Evolutionary conservation across 2,113 vertebrate genomes (phyloP).

Genomic region (Pholis gunnellus): DNA sequence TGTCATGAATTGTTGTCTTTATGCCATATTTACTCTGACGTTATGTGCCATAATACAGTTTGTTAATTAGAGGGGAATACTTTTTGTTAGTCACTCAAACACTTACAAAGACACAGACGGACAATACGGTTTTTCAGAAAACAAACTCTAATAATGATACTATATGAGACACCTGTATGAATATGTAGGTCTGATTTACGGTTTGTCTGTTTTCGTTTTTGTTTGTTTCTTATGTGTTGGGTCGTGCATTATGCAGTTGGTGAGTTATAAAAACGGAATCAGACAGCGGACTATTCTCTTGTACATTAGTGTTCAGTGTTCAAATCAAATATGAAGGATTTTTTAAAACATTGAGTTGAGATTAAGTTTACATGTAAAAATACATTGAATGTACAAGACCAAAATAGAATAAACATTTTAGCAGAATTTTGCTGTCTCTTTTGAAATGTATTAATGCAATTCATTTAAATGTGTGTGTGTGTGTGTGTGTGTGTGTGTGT

Average conservation of each 20-base stretch:
- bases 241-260: constrained; percentile 24
- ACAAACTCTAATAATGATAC: constrained; percentile 9
- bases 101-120: constrained; percentile 1
- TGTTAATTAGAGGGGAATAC: not conserved
- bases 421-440: constrained; percentile 43
- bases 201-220: constrained; percentile 33
- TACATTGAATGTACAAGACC: constrained; percentile 41
- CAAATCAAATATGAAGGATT: constrained; percentile 42
- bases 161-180: constrained; percentile 3
- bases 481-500: not conserved
- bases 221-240: constrained; percentile 40
- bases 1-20: constrained; percentile 23
- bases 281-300: constrained; percentile 18
- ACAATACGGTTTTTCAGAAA: constrained; percentile 26
- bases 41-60: constrained; percentile 27
- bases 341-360: constrained; percentile 43
- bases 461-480: not conserved
- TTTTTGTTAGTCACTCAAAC: constrained; percentile 17
- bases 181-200: constrained; percentile 41
- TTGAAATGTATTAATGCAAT: constrained; percentile 17
- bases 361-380: constrained; percentile 66
- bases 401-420: constrained; percentile 77
- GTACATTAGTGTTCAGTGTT: constrained; percentile 46
- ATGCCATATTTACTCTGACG: constrained; percentile 21
- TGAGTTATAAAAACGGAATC: constrained; percentile 23